Conservation (phyloP, 2,888 invertebrate species). For the Sympetrum striolatum region DNA sequence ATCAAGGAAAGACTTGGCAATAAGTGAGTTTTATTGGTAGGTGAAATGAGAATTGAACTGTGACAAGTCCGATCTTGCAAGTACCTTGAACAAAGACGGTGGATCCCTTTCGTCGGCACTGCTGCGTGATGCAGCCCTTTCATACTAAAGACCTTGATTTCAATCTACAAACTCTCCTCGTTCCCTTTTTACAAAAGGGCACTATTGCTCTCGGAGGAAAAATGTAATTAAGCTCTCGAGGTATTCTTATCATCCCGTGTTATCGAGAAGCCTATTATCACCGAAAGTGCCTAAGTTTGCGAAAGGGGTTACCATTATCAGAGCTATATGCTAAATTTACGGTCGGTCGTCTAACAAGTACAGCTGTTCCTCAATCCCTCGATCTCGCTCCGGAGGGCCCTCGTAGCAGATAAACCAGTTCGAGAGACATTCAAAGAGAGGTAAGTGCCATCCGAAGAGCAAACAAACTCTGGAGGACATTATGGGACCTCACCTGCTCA, state of each 20-base stretch:
- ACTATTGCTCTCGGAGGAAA: too few relatives aligned
- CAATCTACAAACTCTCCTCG: too few relatives aligned
- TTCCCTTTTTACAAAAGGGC: too few relatives aligned
- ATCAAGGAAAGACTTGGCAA: too few relatives aligned
- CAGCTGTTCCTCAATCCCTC: slow-evolving; percentile 1
- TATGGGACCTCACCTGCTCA: slow-evolving; percentile 18
- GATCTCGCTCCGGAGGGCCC: background rate
- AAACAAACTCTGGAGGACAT: background rate
- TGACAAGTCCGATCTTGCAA: too few relatives aligned
- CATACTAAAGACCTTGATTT: too few relatives aligned
- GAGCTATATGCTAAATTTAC: background rate
- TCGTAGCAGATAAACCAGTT: background rate
- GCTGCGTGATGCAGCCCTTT: too few relatives aligned
- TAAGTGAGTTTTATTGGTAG: too few relatives aligned
- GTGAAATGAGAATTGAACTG: too few relatives aligned
- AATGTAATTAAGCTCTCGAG: background rate
- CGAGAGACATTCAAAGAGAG: too few relatives aligned
- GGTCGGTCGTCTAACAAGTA: background rate
- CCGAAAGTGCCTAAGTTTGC: background rate
- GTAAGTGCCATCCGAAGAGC: background rate
- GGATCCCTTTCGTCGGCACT: too few relatives aligned
- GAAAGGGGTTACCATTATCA: background rate
- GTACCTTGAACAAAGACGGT: too few relatives aligned
- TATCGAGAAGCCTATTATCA: background rate
- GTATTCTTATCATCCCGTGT: background rate